Conservation (phyloP, 64 coral and sea anemone species). For the Pachyseris speciosa region DNA sequence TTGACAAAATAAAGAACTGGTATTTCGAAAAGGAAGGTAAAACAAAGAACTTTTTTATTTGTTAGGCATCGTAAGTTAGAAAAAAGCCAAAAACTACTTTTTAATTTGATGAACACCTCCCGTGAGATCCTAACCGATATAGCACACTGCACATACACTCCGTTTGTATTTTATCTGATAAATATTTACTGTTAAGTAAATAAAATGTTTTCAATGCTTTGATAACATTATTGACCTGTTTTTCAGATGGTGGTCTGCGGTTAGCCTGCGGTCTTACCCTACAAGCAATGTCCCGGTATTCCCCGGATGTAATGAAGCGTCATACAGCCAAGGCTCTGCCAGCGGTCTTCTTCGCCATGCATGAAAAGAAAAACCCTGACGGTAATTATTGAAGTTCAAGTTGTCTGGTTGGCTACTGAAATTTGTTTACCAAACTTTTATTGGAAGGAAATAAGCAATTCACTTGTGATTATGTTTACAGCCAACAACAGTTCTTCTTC, state of each 20-base stretch:
- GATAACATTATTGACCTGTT: too few species aligned
- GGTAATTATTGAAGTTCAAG: not conserved
- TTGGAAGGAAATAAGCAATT: too few species aligned
- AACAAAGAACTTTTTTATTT: not conserved
- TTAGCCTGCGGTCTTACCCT: conserved; percentile 86
- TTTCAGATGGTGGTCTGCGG: conserved; percentile 66
- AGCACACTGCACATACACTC: too few species aligned
- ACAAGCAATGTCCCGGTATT: conserved; percentile 87
- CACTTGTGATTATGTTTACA: conserved; percentile 3
- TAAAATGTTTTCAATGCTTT: too few species aligned
- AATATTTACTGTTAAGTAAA: too few species aligned
- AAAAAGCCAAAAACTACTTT: not conserved
- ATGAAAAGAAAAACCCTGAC: conserved; percentile 58
- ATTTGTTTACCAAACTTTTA: not conserved
- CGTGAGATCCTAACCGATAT: too few species aligned
- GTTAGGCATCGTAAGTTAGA: too few species aligned
- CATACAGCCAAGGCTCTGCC: conserved; percentile 86
- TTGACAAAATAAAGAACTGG: conserved; percentile 92
- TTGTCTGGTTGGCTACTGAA: not conserved
- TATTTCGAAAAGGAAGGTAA: conserved; percentile 99
- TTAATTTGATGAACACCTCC: too few species aligned
- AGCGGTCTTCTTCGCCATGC: conserved; percentile 93
- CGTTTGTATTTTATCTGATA: too few species aligned
- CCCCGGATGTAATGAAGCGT: conserved; percentile 85
- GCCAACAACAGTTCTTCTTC: not conserved